Evolutionary conservation across 2,797 vertebrate species (phyloP).

Genomic region (Pseudomugil tenellus): DNA sequence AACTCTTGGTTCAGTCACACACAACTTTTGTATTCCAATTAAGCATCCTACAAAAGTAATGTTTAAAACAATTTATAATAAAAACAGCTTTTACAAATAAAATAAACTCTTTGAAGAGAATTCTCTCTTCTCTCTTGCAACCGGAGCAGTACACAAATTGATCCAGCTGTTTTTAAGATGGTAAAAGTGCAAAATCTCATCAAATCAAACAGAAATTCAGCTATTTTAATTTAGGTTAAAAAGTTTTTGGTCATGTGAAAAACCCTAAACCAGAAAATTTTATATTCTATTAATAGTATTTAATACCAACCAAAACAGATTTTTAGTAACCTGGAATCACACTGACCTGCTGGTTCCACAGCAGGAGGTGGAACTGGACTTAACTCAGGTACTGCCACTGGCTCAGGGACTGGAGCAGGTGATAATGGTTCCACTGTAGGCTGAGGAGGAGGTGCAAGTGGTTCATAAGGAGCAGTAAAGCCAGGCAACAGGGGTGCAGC

Average conservation of each 20-base stretch:
- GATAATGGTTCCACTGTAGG: conserved; percentile 53
- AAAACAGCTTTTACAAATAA: conserved; percentile 39
- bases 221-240: background rate
- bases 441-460: conserved; percentile 74
- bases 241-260: background rate
- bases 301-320: background rate
- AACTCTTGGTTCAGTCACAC: conserved; percentile 51
- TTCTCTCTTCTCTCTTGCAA: conserved; percentile 7
- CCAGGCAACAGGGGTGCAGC: conserved; percentile 60
- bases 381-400: conserved; percentile 42
- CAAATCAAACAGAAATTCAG: background rate
- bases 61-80: conserved; percentile 30
- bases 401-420: conserved; percentile 49
- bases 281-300: background rate
- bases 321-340: conserved; percentile 5
- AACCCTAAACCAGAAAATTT: background rate
- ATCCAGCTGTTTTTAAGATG: background rate
- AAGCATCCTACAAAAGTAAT: conserved; percentile 36
- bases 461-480: conserved; percentile 68
- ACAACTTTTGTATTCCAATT: conserved; percentile 64
- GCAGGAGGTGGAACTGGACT: conserved; percentile 44
- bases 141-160: background rate
- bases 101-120: conserved; percentile 9
- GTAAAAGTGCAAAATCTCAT: conserved; percentile 5
- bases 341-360: conserved; percentile 72